Evolutionary conservation across 2,888 invertebrate species (phyloP), one percentile per base, ranked within the genome.

Genomic region (Dolomedes plantarius): DNA sequence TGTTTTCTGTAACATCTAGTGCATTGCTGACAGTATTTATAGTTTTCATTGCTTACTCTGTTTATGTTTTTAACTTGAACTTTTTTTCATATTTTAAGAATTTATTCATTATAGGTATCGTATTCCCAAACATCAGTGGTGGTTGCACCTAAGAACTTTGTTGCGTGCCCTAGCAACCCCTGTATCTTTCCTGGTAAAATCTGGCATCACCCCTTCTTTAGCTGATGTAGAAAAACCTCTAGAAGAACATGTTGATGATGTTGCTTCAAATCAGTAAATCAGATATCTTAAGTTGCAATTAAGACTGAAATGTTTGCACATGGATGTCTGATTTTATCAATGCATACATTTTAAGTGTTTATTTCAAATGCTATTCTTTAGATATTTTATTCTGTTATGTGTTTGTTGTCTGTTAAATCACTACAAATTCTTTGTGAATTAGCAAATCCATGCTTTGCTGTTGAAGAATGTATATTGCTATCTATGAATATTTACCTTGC

Each of bases 111-210:
- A 64, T 80, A 89, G 89, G 87, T 76, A 74, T 79, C 89, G 89
- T 74, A 79, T 89, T 29, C 89, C 89, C 31, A 75, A 77, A 39
- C 77, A 88, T 36, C 85, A 88, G 28, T 89, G 89, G 89, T 89
- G 89, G 89, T 81, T 89, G n/a, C 88, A 88, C 65, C 73, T 89
- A 19, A 79, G 89, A 69, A 86, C 89, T 36, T 67, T 89, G 28
- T 74, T 89, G 13, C 80, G 87, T 27, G 88, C 88, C 13, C 71
- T 89, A 19, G 88, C 79, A 36, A 88, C 88, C 67, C 88, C 88
- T 27, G 88, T 87, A 11, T 39, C 64, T 56, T 88, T 72, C 29
- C 71, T 88, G 65, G 75, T 87, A 36, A 81, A 87, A 62, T 65
- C 79, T 39, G 88, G 88, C 19, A 64, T 83, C 39, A 88, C 79